Conservation (phyloP, 2,797 vertebrate genomes). For the Netta rufina region DNA sequence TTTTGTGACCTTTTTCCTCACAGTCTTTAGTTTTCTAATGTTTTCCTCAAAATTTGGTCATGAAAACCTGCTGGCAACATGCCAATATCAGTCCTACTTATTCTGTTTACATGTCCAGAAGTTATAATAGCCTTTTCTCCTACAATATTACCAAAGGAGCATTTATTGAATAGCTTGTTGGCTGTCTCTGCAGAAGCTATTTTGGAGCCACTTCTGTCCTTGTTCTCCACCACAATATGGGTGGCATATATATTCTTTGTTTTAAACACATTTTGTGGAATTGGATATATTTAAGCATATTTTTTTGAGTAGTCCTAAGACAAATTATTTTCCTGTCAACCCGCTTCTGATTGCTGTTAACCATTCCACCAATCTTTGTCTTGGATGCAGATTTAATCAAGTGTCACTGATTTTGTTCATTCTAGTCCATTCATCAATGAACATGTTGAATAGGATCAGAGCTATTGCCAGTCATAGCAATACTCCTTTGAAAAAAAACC, state of each 20-base stretch:
- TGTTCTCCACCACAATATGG: neutral
- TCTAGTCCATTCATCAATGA: neutral
- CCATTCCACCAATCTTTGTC: neutral
- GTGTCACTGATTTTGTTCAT: neutral
- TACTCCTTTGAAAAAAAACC: neutral
- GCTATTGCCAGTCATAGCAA: neutral
- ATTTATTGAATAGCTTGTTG: neutral
- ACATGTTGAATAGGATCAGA: neutral
- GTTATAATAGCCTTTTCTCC: neutral
- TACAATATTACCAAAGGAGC: neutral
- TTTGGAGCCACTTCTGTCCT: neutral
- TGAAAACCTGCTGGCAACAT: neutral
- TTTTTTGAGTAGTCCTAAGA: neutral
- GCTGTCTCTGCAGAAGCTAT: neutral
- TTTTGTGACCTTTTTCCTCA: slow-evolving; percentile 11
- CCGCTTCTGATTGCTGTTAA: neutral
- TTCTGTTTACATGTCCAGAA: neutral
- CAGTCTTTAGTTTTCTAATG: slow-evolving; percentile 12
- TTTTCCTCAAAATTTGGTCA: slow-evolving; percentile 18
- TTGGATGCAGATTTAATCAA: neutral
- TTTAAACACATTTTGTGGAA: neutral
- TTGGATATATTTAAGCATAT: neutral
- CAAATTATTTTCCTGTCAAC: neutral
- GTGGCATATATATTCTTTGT: neutral
- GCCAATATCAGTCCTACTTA: neutral